phyloP scores from a whole-genome alignment of 2,888 invertebrate species.

The Zygogramma bicolorata region DNA sequence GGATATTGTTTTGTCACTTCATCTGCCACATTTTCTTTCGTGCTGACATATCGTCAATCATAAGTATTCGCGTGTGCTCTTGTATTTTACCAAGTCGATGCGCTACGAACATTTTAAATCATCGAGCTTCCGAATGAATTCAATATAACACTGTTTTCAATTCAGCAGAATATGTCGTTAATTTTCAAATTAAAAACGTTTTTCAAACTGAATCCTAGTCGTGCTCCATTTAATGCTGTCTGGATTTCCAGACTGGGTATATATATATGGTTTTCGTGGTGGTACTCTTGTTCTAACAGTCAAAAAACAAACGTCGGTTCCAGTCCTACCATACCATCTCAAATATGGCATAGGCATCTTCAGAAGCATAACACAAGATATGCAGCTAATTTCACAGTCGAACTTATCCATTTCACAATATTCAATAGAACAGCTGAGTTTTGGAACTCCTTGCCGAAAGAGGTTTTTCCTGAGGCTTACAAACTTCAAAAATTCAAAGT shows the following conservation, averaged over 20 bases:
- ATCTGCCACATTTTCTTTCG: background rate
- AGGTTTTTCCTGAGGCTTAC: no score
- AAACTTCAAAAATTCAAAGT: no score
- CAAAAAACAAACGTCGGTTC: background rate
- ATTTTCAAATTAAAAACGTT: no score
- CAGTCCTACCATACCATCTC: background rate
- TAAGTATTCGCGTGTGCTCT: background rate
- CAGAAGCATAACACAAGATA: slow-evolving; percentile 38
- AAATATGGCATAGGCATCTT: slow-evolving; percentile 24
- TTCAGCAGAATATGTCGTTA: no score
- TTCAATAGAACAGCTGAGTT: no score
- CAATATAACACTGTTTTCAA: no score
- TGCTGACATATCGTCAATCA: background rate
- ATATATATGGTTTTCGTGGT: background rate
- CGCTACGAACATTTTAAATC: background rate
- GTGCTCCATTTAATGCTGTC: background rate
- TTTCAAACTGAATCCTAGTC: no score
- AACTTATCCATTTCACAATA: slow-evolving; percentile 20
- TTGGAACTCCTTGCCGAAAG: no score
- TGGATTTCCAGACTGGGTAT: background rate
- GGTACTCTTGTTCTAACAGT: slow-evolving; percentile 8
- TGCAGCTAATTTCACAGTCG: no score
- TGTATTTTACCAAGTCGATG: background rate
- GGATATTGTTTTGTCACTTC: background rate
- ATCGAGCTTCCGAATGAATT: no score